Conservation (phyloP, 2,113 vertebrate genomes). For the Scytalopus superciliaris region DNA sequence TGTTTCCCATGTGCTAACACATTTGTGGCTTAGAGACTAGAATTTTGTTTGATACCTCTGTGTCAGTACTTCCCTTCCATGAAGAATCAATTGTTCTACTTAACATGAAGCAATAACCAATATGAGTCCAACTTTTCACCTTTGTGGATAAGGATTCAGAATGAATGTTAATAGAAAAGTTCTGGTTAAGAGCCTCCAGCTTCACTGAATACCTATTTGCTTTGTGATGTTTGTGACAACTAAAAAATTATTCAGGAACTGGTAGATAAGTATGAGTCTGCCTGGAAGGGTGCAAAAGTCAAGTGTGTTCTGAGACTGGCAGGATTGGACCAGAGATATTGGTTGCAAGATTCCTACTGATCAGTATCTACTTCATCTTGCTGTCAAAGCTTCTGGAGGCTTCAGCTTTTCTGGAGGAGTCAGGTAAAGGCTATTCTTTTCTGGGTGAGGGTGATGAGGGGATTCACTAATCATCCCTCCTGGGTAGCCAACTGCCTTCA, state of each 20-base stretch:
- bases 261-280: background rate
- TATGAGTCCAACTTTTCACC: background rate
- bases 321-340: background rate
- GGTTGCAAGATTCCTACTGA: background rate
- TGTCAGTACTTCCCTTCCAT: background rate
- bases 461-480: background rate
- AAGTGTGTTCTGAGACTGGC: background rate
- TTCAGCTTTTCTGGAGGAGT: background rate
- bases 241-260: background rate
- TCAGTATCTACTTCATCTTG: background rate
- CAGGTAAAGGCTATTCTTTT: background rate
- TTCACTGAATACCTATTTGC: background rate
- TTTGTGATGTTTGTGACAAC: background rate
- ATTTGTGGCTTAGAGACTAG: background rate
- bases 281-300: background rate
- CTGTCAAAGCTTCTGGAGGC: background rate
- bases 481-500: background rate
- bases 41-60: constrained; percentile 35
- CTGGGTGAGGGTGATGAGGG: background rate
- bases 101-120: background rate
- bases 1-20: background rate
- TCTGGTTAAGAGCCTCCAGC: background rate
- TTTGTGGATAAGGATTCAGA: background rate
- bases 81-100: constrained; percentile 20
- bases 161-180: background rate